phyloP scores from a whole-genome alignment of 2,113 vertebrate species.

The Tylochromis polylepis region DNA sequence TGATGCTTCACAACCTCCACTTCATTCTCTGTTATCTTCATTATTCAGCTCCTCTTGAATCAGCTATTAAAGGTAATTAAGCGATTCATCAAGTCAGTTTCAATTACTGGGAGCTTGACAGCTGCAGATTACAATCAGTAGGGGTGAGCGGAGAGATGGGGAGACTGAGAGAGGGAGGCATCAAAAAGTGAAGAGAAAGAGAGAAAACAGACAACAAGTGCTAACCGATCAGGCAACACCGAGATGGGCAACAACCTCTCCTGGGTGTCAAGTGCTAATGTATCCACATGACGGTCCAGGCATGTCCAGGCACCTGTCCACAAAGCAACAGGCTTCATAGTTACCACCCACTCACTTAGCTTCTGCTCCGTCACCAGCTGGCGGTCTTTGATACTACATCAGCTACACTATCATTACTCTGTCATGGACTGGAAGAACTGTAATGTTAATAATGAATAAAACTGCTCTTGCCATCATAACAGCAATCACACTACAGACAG shows the following conservation, averaged over 20 bases:
- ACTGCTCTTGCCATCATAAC: not conserved
- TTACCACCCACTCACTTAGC: slow-evolving; percentile 27
- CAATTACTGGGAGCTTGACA: slow-evolving; percentile 90
- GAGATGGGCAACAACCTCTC: not conserved
- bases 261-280: not conserved
- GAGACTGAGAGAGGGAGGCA: slow-evolving; percentile 21
- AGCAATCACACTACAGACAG: not conserved
- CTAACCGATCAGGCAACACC: not conserved
- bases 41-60: slow-evolving; percentile 85
- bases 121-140: slow-evolving; percentile 84
- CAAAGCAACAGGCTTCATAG: slow-evolving; percentile 14
- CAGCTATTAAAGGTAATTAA: slow-evolving; percentile 91
- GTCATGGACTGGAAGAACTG: slow-evolving; percentile 3
- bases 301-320: not conserved
- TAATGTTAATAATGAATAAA: slow-evolving; percentile 30
- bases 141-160: slow-evolving; percentile 40
- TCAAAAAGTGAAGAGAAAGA: slow-evolving; percentile 38
- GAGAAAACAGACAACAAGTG: slow-evolving; percentile 4
- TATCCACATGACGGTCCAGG: not conserved
- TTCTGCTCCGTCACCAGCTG: slow-evolving; percentile 17
- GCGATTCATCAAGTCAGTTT: slow-evolving; percentile 94
- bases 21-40: slow-evolving; percentile 80
- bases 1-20: slow-evolving; percentile 72
- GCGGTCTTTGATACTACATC: slow-evolving; percentile 11
- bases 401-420: slow-evolving; percentile 37